phyloP scores from a whole-genome alignment of 2,888 invertebrate species.

The Maniola hyperantus region DNA sequence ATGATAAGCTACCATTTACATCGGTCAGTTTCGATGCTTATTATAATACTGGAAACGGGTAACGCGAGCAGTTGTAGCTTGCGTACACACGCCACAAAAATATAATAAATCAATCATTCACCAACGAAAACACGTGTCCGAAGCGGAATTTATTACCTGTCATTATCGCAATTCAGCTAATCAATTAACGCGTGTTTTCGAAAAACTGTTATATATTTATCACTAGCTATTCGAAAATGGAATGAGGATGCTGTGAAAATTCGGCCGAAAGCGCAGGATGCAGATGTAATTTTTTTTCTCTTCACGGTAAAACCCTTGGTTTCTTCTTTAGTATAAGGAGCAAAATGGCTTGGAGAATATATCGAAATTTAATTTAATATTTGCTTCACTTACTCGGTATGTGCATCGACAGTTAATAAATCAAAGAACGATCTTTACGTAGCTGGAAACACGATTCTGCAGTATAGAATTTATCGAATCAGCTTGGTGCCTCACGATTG shows the following conservation, averaged over 20 bases:
- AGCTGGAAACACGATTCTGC: slow-evolving; percentile 72
- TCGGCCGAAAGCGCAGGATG: slow-evolving; percentile 15
- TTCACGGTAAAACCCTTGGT: slow-evolving; percentile 18
- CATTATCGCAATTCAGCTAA: slow-evolving; percentile 62
- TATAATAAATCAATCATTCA: slow-evolving; percentile 52
- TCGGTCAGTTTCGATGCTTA: slow-evolving; percentile 26
- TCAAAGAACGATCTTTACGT: slow-evolving; percentile 55
- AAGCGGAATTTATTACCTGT: slow-evolving; percentile 62
- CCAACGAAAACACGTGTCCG: slow-evolving; percentile 46
- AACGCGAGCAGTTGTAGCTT: slow-evolving; percentile 29
- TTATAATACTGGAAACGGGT: slow-evolving; percentile 22
- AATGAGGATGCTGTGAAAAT: slow-evolving; percentile 33
- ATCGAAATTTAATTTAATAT: slow-evolving; percentile 38
- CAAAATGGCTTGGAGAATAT: slow-evolving; percentile 34
- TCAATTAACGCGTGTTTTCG: slow-evolving; percentile 58
- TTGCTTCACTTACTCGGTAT: slow-evolving; percentile 40
- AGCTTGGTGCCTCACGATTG: slow-evolving; percentile 80
- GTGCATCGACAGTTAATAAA: slow-evolving; percentile 64
- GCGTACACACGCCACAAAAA: slow-evolving; percentile 42
- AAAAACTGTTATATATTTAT: slow-evolving; percentile 52
- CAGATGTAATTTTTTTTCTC: neutral
- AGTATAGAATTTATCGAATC: slow-evolving; percentile 73
- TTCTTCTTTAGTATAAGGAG: slow-evolving; percentile 3
- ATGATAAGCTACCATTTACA: neutral
- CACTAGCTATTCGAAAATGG: slow-evolving; percentile 47